Base-by-base conservation (phyloP, 1,140 invertebrate species). In the Drosophila murphyi region DNA sequence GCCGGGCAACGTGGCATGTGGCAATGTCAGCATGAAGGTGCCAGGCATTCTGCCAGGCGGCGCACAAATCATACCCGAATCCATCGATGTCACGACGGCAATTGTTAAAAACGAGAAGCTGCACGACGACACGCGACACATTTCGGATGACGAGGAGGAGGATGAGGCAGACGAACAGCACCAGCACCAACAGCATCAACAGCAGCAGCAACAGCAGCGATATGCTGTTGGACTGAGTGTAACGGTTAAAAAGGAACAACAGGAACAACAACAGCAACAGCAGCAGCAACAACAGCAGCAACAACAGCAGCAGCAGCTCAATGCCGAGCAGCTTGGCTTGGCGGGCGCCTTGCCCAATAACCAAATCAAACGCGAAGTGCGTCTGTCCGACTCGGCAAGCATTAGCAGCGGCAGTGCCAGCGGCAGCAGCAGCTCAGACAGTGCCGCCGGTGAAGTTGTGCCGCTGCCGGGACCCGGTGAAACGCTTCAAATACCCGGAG, bases 61-160 rank as follows among this genome's bases (percentile, higher is more conserved):
- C 2, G 90, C 90, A 4, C 90, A 92, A 32, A 92, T 92, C 50
- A 91, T 92, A 76, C 90, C 90, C 50, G 90, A 92, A 48, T 80
- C 87, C 29, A 88, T 90, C 7, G 86, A 87, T n/a, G 79, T 90
- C 7, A 77, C 90, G 5, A 90, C 82, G 32, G 87, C 87, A 6
- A 89, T 89, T 48, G 88, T 92, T 1, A 92, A 92, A 63, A 92
- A 92, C 62, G 90, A 91, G 32, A 78, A 88, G 50, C 35, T 89
- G 43, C 72, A 72, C 55, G 76, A 82, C 56, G 74, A 90, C 28
- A 4, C 39, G 37, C 57, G 65, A n/a, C 54, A 76, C 28, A 10
- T 75, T 3, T 54, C 68, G 63, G 82, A 77, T 10, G 75, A 76
- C n/a, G 74, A 80, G n/a, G 90, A 89, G 2, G 88, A 77, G 3